These are phyloP conservation scores for Acronicta psi DNA, from an alignment of 2,888 invertebrate genomes.

Conservation along the genomic window DNA sequence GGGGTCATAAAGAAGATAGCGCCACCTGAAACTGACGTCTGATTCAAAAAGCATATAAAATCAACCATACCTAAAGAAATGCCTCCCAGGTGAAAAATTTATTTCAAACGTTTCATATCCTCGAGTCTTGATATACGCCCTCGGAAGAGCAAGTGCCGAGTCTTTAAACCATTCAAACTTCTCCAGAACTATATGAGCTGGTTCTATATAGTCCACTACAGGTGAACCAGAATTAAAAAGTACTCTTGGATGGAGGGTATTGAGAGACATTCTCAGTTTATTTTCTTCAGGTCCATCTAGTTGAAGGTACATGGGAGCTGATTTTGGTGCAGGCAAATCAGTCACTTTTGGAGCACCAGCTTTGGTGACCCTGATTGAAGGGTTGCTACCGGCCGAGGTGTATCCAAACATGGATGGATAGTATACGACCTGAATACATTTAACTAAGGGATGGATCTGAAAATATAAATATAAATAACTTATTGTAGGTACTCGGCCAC, in stretches of 20 bases:
- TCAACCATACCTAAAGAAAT: slow-evolving; percentile 75
- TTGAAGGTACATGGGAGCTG: slow-evolving; percentile 78
- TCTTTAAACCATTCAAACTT: slow-evolving; percentile 79
- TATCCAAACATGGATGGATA: slow-evolving; percentile 76
- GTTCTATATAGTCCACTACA: slow-evolving; percentile 69
- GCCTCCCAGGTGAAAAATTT: slow-evolving; percentile 75
- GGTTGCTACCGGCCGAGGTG: slow-evolving; percentile 70
- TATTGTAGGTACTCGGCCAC: too few species aligned
- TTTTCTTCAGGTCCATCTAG: slow-evolving; percentile 76
- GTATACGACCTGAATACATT: slow-evolving; percentile 59
- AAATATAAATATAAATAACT: slow-evolving; percentile 35
- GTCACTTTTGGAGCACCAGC: slow-evolving; percentile 54
- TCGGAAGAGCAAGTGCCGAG: slow-evolving; percentile 63
- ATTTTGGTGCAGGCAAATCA: slow-evolving; percentile 73
- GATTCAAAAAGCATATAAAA: too few species aligned
- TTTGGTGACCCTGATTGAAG: slow-evolving; percentile 68
- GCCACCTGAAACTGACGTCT: too few species aligned
- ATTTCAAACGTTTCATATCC: slow-evolving; percentile 74
- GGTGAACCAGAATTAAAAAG: slow-evolving; percentile 71
- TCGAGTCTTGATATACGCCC: slow-evolving; percentile 69
- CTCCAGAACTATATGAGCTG: slow-evolving; percentile 77
- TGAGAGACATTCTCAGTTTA: slow-evolving; percentile 68
- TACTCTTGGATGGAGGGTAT: slow-evolving; percentile 74
- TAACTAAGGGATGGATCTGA: slow-evolving; percentile 65
- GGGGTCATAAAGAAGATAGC: too few species aligned